These are phyloP conservation scores for Autographa gamma DNA, from an alignment of 2,888 invertebrate species.

Conservation along the genomic window DNA sequence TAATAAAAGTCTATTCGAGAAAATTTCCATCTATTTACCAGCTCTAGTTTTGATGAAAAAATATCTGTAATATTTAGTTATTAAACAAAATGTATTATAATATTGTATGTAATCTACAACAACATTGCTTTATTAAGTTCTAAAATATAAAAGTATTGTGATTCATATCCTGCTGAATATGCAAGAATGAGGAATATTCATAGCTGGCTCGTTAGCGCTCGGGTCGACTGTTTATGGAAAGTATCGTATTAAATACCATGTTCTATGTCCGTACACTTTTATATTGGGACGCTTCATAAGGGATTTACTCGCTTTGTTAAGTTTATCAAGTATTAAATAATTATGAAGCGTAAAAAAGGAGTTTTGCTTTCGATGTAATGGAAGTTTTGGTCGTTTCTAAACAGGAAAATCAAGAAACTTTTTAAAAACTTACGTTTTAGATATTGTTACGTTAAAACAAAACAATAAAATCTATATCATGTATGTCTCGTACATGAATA, in stretches of 20 bases:
- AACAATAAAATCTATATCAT: too few relatives aligned
- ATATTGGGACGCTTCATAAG: constrained; percentile 11
- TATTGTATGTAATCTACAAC: constrained; percentile 42
- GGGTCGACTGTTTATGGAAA: constrained; percentile 76
- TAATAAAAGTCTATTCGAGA: too few relatives aligned
- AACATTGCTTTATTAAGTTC: constrained; percentile 69
- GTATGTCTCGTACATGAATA: too few relatives aligned
- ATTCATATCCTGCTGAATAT: constrained; percentile 85
- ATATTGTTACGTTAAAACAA: too few relatives aligned
- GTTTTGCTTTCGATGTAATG: too few relatives aligned
- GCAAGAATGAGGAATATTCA: constrained; percentile 82
- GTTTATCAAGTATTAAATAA: neutral
- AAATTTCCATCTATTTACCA: constrained; percentile 9
- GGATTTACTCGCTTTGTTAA: constrained; percentile 5
- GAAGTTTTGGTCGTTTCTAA: too few relatives aligned
- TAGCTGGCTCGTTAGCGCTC: constrained; percentile 81
- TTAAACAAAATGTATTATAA: too few relatives aligned
- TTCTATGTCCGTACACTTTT: constrained; percentile 24
- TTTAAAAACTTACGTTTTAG: too few relatives aligned
- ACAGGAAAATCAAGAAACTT: too few relatives aligned
- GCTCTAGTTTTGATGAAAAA: constrained; percentile 29
- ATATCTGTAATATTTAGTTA: constrained; percentile 23
- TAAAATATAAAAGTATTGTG: constrained; percentile 81
- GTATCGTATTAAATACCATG: constrained; percentile 62
- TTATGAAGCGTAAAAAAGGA: too few relatives aligned